A percentile compares a stretch with the other conserved stretches of the same genome.
phyloP scores from a whole-genome alignment of 2,113 vertebrate species.

The Corythaeola cristata region DNA sequence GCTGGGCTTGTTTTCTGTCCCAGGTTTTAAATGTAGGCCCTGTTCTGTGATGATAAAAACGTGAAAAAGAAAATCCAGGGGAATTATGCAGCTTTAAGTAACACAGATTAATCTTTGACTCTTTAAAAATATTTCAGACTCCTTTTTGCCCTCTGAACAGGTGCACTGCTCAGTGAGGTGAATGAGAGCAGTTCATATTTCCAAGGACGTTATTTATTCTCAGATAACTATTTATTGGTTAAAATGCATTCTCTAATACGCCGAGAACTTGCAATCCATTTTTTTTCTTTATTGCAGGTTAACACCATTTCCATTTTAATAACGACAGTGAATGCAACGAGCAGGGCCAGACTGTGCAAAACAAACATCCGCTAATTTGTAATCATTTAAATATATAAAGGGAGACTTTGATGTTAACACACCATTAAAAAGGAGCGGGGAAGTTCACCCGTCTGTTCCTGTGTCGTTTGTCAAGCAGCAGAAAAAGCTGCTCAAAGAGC shows the following conservation, averaged over 20 bases:
- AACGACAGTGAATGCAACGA: background rate
- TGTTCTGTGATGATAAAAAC: background rate
- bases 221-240: background rate
- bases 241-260: background rate
- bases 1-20: background rate
- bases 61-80: background rate
- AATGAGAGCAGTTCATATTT: background rate
- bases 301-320: conserved; percentile 40
- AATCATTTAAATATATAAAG: conserved; percentile 44
- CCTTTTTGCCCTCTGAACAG: background rate
- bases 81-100: background rate
- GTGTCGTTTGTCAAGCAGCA: background rate
- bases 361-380: conserved; percentile 21
- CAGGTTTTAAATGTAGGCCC: background rate
- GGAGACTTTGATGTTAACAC: conserved; percentile 6
- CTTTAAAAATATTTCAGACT: background rate
- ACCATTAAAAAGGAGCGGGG: background rate
- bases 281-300: background rate
- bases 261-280: background rate
- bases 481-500: background rate
- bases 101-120: background rate
- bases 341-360: conserved; percentile 7
- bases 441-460: background rate
- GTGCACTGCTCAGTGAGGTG: background rate
- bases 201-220: background rate